These are phyloP conservation scores for Parambassis ranga DNA, from an alignment of 2,797 vertebrate species.

Conservation along the genomic window DNA sequence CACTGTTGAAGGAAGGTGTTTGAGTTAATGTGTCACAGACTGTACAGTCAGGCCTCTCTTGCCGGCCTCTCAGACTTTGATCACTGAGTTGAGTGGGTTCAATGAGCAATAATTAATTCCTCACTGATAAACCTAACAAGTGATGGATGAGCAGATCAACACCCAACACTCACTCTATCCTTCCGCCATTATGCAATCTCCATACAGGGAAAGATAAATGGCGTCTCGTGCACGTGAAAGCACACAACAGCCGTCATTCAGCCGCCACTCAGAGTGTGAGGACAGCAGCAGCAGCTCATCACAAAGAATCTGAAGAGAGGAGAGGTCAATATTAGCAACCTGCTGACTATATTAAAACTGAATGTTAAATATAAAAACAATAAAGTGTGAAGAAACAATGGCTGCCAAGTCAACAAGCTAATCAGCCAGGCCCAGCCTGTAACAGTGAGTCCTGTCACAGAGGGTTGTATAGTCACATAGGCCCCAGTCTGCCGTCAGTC, in stretches of 20 bases:
- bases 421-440: too few relatives aligned
- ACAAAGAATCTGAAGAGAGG: not conserved
- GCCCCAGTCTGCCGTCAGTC: too few relatives aligned
- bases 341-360: too few relatives aligned
- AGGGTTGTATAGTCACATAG: too few relatives aligned
- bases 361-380: too few relatives aligned
- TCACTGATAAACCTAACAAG: slow-evolving; percentile 37
- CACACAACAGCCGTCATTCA: not conserved
- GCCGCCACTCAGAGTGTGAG: not conserved
- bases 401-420: too few relatives aligned
- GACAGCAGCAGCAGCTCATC: not conserved
- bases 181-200: not conserved
- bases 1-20: not conserved
- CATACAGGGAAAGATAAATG: slow-evolving; percentile 39
- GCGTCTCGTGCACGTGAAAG: not conserved
- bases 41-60: slow-evolving; percentile 14
- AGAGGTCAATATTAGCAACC: slow-evolving; percentile 5
- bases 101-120: slow-evolving; percentile 40
- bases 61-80: slow-evolving; percentile 65
- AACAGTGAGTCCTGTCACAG: too few relatives aligned
- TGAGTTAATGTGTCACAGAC: slow-evolving; percentile 63
- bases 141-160: slow-evolving; percentile 12
- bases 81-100: slow-evolving; percentile 47
- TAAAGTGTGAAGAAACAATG: too few relatives aligned
- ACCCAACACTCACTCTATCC: not conserved